Conservation (phyloP, 2,888 invertebrate genomes). For the Elysia crispata region DNA sequence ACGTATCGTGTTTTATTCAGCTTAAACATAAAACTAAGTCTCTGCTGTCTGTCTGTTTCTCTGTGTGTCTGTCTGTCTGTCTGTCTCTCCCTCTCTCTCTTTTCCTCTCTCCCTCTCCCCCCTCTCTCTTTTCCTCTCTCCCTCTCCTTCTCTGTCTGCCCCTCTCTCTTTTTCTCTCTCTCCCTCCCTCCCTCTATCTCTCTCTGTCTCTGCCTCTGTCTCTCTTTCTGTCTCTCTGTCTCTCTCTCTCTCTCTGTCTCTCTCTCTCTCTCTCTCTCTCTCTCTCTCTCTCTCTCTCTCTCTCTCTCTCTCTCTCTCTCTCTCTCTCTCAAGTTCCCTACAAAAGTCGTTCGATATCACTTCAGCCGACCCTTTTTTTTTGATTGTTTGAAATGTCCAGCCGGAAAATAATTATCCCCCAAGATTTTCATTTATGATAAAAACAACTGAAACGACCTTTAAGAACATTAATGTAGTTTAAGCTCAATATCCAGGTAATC, state of each 20-base stretch:
- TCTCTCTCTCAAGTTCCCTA: background rate
- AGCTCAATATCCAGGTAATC: too few species aligned
- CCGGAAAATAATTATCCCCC: too few species aligned
- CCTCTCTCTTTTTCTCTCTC: slow-evolving; percentile 4
- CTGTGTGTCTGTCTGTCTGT: background rate
- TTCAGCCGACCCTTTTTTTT: too few species aligned
- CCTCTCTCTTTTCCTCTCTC: background rate
- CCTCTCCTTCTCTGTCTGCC: background rate
- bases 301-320: background rate
- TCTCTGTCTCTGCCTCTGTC: background rate
- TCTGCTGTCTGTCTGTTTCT: background rate
- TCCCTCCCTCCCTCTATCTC: background rate
- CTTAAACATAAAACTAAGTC: background rate
- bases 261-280: slow-evolving; percentile 9
- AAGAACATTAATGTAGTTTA: too few species aligned
- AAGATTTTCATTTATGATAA: too few species aligned
- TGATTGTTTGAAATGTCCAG: too few species aligned
- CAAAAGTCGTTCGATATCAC: too few species aligned
- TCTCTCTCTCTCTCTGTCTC: slow-evolving; percentile 6
- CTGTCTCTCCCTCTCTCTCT: background rate
- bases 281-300: background rate
- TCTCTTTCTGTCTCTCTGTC: background rate
- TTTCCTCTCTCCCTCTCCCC: background rate
- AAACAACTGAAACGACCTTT: too few species aligned
- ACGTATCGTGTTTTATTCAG: too few species aligned